Base-by-base conservation (phyloP, 37 sponge, comb jelly and placozoan species). In the Theonella swinhoei region DNA sequence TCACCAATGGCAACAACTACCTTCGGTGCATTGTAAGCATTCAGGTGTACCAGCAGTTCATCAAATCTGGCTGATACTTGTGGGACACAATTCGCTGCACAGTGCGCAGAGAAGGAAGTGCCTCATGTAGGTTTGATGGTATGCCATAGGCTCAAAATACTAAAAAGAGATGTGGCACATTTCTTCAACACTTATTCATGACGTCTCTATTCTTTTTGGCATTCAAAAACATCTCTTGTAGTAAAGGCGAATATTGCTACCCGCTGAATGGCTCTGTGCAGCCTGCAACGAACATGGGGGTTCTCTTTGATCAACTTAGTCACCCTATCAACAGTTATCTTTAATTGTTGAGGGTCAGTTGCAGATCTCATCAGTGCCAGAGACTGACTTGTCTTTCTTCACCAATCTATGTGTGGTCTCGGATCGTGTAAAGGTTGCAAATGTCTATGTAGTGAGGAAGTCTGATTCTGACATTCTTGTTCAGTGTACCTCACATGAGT, bases 61-160 rank as follows among this genome's bases (percentile, higher is more conserved):
- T 89, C 76, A 74, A 89, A 89, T 73, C 80, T 54, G 68, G 70
- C 29, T 74, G 28, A 26, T 84, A 89, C 68, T 89, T 77, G 22
- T 42, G 64, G 62, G 62, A 29, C 8, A 89, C 70, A 67, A 66
- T 69, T 32, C 76, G 38, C 38, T 84, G 90, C 25, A 89, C 90
- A 34, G 85, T 89, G 30, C 85, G 17, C 23, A 83, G 68, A 0
- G 75, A 84, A 39, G 90, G 90, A 59, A 89, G 62, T 25, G 90
- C 90, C 39, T 72, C 19, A n/a, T 85, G 85, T 64, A 89, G 25
- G 72, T 89, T 89, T 66, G 34, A 68, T 84, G 70, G 42, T 88
- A 88, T 35, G 89, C 83, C 7, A 88, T 28, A 23, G 89, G 78
- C 3, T 83, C 89, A 40, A 74, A 35, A 42, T 77, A 82, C n/a